phyloP scores from a whole-genome alignment of 2,888 invertebrate species.

The Leptinotarsa tumamoca region DNA sequence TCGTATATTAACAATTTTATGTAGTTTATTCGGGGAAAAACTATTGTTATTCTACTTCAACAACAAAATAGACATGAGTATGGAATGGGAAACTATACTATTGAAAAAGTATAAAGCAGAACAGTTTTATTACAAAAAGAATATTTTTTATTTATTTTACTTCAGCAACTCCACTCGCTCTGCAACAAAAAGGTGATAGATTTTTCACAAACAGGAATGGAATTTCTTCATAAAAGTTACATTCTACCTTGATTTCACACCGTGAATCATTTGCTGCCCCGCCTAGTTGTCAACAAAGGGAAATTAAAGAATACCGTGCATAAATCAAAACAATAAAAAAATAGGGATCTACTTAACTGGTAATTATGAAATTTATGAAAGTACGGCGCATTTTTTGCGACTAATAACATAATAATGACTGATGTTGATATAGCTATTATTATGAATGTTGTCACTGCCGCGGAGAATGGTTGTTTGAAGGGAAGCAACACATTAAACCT shows the following conservation, averaged over 20 bases:
- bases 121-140: no score
- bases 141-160: no score
- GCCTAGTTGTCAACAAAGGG: conserved; percentile 25
- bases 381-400: conserved; percentile 25
- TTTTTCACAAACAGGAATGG: not conserved
- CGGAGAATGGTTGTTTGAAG: conserved; percentile 21
- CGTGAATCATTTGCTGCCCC: conserved; percentile 39
- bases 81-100: no score
- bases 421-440: conserved; percentile 11
- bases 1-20: no score
- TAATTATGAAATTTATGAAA: conserved; percentile 15
- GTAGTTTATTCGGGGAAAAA: no score
- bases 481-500: conserved; percentile 34
- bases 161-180: no score
- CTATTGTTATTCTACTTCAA: no score
- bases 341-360: not conserved
- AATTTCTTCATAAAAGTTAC: not conserved
- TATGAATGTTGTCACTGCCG: conserved; percentile 26
- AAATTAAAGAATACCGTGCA: conserved; percentile 27
- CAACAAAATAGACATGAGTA: no score
- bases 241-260: conserved; percentile 14
- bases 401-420: conserved; percentile 24
- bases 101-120: no score
- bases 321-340: conserved; percentile 27
- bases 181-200: no score